Conservation (phyloP, 2,797 vertebrate genomes). For the Crenichthys baileyi region DNA sequence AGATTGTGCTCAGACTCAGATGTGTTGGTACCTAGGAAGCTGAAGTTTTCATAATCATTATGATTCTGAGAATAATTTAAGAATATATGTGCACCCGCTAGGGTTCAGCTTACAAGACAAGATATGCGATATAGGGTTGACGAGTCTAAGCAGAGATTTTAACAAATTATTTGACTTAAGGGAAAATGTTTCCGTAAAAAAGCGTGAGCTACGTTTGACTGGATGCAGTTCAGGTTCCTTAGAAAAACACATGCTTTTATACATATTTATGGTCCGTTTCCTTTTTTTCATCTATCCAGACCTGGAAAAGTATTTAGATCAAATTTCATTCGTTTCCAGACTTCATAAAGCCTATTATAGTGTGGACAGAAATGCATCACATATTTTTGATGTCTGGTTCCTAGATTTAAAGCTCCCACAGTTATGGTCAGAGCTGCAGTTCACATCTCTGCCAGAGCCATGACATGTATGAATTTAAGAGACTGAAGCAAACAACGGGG, state of each 20-base stretch:
- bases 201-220: not conserved
- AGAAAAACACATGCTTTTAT: not conserved
- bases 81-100: not conserved
- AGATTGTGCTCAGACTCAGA: not conserved
- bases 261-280: not conserved
- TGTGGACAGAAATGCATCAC: not conserved
- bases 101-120: not conserved
- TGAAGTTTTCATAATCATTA: not conserved
- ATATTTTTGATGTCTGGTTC: not conserved
- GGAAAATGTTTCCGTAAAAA: not conserved
- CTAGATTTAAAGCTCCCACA: not conserved
- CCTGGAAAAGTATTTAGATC: not conserved
- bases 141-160: not conserved
- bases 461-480: too few relatives aligned
- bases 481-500: not conserved
- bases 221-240: too few relatives aligned
- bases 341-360: not conserved
- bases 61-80: not conserved
- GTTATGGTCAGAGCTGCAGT: not conserved
- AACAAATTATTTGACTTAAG: not conserved
- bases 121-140: too few relatives aligned
- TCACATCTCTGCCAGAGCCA: not conserved
- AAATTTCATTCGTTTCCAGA: not conserved
- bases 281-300: not conserved
- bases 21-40: not conserved